Conservation (phyloP, 2,888 invertebrate genomes). For the Tetragnatha montana region DNA sequence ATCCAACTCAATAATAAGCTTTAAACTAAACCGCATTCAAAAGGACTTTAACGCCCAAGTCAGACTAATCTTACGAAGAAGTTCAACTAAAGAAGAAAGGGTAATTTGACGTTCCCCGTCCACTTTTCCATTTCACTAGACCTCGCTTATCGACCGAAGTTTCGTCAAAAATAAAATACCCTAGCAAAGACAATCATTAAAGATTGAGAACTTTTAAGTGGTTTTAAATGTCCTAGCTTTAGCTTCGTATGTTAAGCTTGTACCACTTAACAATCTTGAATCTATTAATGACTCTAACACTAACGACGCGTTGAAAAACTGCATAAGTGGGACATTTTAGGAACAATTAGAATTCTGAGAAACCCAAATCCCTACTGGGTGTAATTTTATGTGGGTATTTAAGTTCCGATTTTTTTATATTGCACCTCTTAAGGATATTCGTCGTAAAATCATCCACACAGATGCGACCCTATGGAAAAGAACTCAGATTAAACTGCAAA, state of each 20-base stretch:
- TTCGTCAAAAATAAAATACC: background rate
- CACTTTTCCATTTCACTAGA: background rate
- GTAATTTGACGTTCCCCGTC: background rate
- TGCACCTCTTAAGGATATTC: background rate
- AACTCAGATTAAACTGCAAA: background rate
- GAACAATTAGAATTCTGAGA: constrained; percentile 3
- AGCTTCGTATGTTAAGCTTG: background rate
- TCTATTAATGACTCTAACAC: background rate
- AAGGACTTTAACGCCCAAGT: background rate
- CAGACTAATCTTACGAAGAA: background rate
- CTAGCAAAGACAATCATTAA: background rate
- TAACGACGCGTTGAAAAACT: background rate
- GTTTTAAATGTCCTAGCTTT: background rate
- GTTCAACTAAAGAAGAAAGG: background rate
- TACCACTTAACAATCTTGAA: background rate
- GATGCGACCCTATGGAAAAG: background rate
- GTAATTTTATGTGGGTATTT: background rate
- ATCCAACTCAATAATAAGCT: background rate
- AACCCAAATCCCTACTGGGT: background rate
- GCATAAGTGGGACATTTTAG: background rate
- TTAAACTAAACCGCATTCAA: background rate
- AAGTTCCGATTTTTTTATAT: background rate
- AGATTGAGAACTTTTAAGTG: constrained; percentile 1
- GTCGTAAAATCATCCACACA: background rate
- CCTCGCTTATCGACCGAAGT: background rate